Percentiles rank a stretch among this genome's conserved stretches.
Conservation (phyloP, 2,113 vertebrate species). For the Rhizomys pruinosus region DNA sequence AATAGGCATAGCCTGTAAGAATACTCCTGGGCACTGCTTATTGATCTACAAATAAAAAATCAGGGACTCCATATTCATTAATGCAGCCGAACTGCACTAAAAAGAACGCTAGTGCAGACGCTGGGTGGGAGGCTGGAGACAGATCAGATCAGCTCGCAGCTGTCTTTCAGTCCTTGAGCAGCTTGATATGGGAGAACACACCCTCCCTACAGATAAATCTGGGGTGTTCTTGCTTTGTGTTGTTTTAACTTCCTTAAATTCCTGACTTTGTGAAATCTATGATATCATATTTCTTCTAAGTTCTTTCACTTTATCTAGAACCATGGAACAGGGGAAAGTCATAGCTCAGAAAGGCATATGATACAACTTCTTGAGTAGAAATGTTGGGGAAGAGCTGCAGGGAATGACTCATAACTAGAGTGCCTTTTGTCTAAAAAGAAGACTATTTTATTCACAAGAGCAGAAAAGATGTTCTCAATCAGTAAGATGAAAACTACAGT, state of each 20-base stretch:
- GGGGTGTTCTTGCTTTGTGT: neutral
- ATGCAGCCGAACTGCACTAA: neutral
- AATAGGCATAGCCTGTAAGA: constrained; percentile 38
- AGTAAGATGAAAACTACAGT: neutral
- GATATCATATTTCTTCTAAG: neutral
- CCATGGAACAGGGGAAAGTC: neutral
- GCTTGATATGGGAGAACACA: neutral
- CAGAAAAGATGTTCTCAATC: neutral
- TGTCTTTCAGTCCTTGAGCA: constrained; percentile 55
- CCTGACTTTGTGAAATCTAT: constrained; percentile 53
- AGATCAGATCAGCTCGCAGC: constrained; percentile 20
- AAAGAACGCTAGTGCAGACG: constrained; percentile 49
- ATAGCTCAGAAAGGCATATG: neutral
- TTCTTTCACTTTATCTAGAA: constrained; percentile 17
- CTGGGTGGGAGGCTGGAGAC: constrained; percentile 57
- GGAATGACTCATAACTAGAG: neutral
- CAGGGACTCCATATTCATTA: constrained; percentile 50
- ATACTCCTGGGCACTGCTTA: constrained; percentile 22
- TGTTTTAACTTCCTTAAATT: constrained; percentile 49
- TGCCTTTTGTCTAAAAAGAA: neutral
- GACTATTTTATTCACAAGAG: neutral
- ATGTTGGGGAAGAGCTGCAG: neutral
- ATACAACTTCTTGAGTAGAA: neutral
- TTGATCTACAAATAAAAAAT: constrained; percentile 48
- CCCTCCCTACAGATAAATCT: constrained; percentile 29